A percentile compares a stretch with the other conserved stretches of the same genome.
Evolutionary conservation across 2,888 invertebrate genomes (phyloP).

Genomic region (Phasia obesa): DNA sequence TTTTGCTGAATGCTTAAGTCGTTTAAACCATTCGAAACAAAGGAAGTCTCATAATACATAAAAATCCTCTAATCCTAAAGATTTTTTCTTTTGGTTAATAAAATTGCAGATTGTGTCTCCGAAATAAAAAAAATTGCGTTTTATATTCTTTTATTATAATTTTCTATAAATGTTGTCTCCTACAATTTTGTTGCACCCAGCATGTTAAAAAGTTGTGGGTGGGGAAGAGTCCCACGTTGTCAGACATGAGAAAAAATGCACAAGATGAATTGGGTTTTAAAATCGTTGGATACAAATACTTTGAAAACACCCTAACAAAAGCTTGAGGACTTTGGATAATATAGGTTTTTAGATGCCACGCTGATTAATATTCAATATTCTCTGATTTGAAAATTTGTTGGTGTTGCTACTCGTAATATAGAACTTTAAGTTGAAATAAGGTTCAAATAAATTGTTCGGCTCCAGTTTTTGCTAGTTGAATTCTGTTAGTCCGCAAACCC

Average conservation of each 20-base stretch:
- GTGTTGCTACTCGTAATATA: too few species aligned
- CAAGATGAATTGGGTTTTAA: background rate
- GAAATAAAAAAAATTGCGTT: constrained; percentile 37
- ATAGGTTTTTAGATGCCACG: too few species aligned
- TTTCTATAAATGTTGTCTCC: constrained; percentile 47
- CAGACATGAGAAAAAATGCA: background rate
- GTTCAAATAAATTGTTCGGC: too few species aligned
- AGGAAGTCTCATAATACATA: background rate
- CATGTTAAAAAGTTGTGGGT: background rate
- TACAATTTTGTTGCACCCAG: constrained; percentile 49
- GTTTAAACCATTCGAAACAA: background rate
- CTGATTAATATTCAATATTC: too few species aligned
- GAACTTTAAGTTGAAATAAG: too few species aligned
- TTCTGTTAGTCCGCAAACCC: too few species aligned
- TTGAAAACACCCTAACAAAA: too few species aligned
- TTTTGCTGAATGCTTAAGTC: background rate
- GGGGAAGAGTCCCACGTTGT: constrained; percentile 21
- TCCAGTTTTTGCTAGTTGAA: too few species aligned
- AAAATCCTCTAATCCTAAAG: constrained; percentile 23
- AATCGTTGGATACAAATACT: too few species aligned
- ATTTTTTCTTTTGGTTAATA: constrained; percentile 32
- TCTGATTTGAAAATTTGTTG: too few species aligned
- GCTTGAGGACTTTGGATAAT: too few species aligned
- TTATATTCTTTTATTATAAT: constrained; percentile 24
- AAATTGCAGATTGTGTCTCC: constrained; percentile 56